These are phyloP conservation scores for Hylomyscus alleni DNA, from an alignment of 2,797 vertebrate species.

Conservation along the genomic window DNA sequence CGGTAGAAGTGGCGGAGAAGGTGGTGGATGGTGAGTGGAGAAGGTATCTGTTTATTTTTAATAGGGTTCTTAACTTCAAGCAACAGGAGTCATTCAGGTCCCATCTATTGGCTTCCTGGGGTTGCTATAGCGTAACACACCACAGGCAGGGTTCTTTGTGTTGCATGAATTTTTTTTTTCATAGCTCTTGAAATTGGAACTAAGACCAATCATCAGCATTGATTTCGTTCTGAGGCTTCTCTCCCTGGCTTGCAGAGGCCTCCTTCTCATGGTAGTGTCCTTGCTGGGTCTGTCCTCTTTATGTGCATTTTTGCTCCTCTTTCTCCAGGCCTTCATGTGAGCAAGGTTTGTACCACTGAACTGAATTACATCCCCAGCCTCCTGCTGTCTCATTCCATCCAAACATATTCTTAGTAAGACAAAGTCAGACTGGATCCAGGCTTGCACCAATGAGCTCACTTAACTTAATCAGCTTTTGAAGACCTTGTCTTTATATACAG, in stretches of 20 bases:
- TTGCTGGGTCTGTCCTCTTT: background rate
- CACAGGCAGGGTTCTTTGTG: background rate
- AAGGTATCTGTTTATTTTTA: background rate
- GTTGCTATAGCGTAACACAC: background rate
- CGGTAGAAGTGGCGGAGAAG: background rate
- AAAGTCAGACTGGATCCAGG: background rate
- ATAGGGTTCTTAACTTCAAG: background rate
- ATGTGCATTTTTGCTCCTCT: background rate
- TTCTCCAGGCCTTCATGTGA: background rate
- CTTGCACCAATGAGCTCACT: background rate
- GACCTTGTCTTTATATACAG: background rate
- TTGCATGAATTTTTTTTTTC: background rate
- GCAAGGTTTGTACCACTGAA: background rate
- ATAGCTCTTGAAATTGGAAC: background rate
- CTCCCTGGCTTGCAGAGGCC: background rate
- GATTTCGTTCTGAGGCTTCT: background rate
- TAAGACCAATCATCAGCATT: background rate
- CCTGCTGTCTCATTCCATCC: background rate
- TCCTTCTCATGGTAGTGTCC: background rate
- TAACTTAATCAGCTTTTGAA: background rate
- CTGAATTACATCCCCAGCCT: background rate
- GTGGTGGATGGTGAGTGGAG: background rate
- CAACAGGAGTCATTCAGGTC: background rate
- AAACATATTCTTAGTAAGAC: background rate
- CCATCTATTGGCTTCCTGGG: background rate